Evolutionary conservation across 2,113 vertebrate genomes (phyloP), one percentile per base, ranked within the genome.

Genomic region (Apus apus): DNA sequence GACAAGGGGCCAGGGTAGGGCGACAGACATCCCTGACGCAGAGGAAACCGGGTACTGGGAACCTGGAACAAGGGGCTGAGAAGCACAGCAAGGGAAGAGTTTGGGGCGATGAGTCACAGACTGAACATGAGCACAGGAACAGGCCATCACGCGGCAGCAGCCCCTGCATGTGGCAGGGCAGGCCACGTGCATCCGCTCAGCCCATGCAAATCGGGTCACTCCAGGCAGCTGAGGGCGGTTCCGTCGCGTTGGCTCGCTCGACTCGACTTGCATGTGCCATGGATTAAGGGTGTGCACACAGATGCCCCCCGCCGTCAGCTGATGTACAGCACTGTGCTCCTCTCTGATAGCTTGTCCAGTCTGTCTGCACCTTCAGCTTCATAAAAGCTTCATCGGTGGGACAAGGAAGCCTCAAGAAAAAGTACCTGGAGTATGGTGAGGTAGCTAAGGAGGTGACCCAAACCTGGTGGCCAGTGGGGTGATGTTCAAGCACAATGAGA

Each of bases 161-260:
- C 45, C 19, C 34, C 91, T 81, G 90, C 30, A 2, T 30, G 89
- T 64, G 93, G 91, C 21, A 1, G 10, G 23, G 6, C 80, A 60
- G 65, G 32, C 95, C 95, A 96, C 88, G 86, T 96, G 96, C 79
- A 88, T 94, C 89, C 48, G 88, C 94, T 97, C 92, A 97, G 92
- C 54, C 83, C 51, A 0, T 93, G 83, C 93, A 94, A 92, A 92
- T 87, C 84, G 90, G 91, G 95, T 78, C 94, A 93, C 6, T 78
- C 32, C 93, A 96, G 86, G 93, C 89, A 92, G 94, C 66, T 91
- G 4, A 81, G 80, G 71, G 94, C 70, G 0, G 96, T 92, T 95
- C 91, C 71, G 86, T 57, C 76, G 5, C 2, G 0, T 78, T 93
- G 94, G 89, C 76, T 60, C 81, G 74, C 76, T 86, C 3, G 0